These are phyloP conservation scores for Pangasius sanitwongsei DNA, from an alignment of 2,797 vertebrate species.

Conservation along the genomic window DNA sequence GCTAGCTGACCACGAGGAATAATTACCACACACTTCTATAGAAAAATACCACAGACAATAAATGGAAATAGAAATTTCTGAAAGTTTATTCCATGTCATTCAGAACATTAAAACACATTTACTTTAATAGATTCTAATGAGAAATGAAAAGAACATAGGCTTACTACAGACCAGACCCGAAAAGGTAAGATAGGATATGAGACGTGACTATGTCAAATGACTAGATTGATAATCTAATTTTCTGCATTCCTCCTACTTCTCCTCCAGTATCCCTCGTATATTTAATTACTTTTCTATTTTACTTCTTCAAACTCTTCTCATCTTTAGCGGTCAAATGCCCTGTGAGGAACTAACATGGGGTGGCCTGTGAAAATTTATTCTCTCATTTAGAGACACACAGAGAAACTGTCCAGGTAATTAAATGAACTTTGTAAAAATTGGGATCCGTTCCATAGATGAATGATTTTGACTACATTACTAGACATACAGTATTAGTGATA, in stretches of 20 bases:
- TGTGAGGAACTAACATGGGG: background rate
- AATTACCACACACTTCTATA: slow-evolving; percentile 27
- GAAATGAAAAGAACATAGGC: slow-evolving; percentile 9
- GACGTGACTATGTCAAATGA: background rate
- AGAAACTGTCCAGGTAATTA: background rate
- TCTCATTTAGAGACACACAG: background rate
- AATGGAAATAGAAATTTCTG: slow-evolving; percentile 49
- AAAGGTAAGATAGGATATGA: background rate
- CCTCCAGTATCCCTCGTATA: background rate
- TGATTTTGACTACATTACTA: background rate
- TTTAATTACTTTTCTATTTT: background rate
- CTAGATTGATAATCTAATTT: background rate
- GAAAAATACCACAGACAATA: slow-evolving; percentile 30
- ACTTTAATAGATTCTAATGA: background rate
- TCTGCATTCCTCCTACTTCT: background rate
- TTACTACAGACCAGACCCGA: background rate
- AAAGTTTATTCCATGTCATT: slow-evolving; percentile 58
- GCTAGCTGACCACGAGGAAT: slow-evolving; percentile 26
- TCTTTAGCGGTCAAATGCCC: background rate
- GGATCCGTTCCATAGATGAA: background rate
- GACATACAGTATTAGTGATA: background rate
- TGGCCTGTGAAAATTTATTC: background rate
- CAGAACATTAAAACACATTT: slow-evolving; percentile 39
- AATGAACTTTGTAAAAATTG: background rate
- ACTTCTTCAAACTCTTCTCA: background rate